A percentile compares a stretch with the other conserved stretches of the same genome.
Evolutionary conservation across 2,113 vertebrate genomes (phyloP).

Genomic region (Silurus meridionalis): DNA sequence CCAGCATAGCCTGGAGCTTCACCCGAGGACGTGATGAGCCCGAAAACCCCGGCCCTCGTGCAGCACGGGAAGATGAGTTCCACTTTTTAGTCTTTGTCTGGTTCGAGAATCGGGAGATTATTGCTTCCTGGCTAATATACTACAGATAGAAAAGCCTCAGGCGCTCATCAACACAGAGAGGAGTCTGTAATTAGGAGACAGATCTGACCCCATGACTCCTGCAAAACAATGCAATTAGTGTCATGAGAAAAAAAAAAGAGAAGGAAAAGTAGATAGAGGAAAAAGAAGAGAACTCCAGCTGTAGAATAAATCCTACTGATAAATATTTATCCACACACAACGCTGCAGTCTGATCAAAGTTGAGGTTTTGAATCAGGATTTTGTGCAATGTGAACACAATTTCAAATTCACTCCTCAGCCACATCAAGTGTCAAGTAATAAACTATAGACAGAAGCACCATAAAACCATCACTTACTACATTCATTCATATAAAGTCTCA

Average conservation of each 20-base stretch:
- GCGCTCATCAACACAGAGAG: conserved; percentile 41
- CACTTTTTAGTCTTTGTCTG: conserved; percentile 38
- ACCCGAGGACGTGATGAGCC: conserved; percentile 22
- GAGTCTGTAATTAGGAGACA: conserved; percentile 52
- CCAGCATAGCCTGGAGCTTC: conserved; percentile 20
- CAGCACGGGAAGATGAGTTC: conserved; percentile 38
- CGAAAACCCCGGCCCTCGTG: background rate
- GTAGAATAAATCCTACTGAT: background rate
- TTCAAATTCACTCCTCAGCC: too few relatives aligned
- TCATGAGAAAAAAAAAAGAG: conserved; percentile 41
- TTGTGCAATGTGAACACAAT: background rate
- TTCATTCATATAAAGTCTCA: background rate
- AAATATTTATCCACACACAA: background rate
- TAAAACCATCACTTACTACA: background rate
- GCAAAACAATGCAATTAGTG: conserved; percentile 53
- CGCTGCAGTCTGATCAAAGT: background rate
- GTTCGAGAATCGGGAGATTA: conserved; percentile 39
- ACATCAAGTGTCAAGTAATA: background rate
- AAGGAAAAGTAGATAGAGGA: conserved; percentile 36
- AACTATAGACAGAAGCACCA: background rate
- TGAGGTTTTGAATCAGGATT: background rate
- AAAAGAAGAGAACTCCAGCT: conserved; percentile 16
- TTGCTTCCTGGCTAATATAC: conserved; percentile 55
- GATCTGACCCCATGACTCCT: conserved; percentile 50
- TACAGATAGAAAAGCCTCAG: conserved; percentile 46